Evolutionary conservation across 2,113 vertebrate species (phyloP), one percentile per base, ranked within the genome.

Genomic region (Saimiri boliviensis): DNA sequence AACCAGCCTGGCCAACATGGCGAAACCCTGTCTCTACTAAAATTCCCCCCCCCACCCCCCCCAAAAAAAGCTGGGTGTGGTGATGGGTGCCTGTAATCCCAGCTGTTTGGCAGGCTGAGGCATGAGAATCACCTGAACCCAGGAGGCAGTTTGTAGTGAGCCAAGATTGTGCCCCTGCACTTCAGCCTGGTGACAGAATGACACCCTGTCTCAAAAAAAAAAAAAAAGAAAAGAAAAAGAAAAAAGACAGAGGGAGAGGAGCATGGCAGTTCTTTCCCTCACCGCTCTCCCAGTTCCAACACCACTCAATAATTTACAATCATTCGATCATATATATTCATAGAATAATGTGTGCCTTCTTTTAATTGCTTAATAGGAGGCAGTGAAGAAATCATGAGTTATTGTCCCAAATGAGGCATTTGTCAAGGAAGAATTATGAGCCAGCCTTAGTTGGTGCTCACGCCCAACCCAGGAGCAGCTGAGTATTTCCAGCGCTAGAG

Each of bases 301-400:
- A 52, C n/a, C 16, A 23, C 13, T 70, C 86, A 97, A 97, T 93
- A 92, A 76, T 89, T 79, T 91, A 84, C 98, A 87, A 73, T n/a
- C 97, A 96, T 77, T 93, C 74, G 86, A 84, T 86, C 30, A 87
- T 82, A 91, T 71, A 70, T 80, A 54, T 82, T 16, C 19, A 30
- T 42, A 86, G 93, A 94, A 95, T 32, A 95, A 97, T 58, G 86
- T 84, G 56, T 93, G 80, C 49, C 58, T 96, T 94, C 84, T 0
- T 0, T 40, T 81, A 93, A 93, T 85, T 66, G 83, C 80, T 98
- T 97, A 84, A 94, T 86, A 96, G 77, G 63, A 93, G 63, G 90
- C 97, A 97, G 96, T 85, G 94, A 97, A 89, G 89, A 91, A 97
- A 77, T 86, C 93, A 47, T 93, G 97, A 97, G 96, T 97, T 91